Base-by-base conservation (phyloP, 53 echinoderm and acorn worm species). In the Patiria pectinifera region DNA sequence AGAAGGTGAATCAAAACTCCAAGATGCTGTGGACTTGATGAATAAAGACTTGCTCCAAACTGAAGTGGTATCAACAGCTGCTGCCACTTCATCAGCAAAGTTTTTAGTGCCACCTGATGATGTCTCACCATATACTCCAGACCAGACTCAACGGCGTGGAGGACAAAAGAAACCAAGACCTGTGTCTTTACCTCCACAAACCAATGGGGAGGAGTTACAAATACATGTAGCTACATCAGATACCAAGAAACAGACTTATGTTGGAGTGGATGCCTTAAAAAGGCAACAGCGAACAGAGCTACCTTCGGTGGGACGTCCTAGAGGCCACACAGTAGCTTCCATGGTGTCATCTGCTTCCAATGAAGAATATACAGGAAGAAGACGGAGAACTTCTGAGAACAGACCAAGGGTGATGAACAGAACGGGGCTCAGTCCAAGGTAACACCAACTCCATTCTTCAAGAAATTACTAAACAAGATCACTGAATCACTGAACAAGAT, bases 371-470 rank as follows among this genome's bases (percentile, higher is more conserved):
- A 4, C 46, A 24, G 88, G 80, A n/a, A 88, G 95, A 76, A 85
- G 81, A 24, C 47, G 95, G 1, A 78, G 95, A 62, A 35, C 83
- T 7, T 92, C 95, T 9, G 95, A 94, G 60, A 71, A 82, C 26
- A 92, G 87, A 80, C 89, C 91, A 6, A 86, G 92, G 44, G 93
- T 94, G 26, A 86, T 93, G 22, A 88, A 91, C 78, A 94, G 94
- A 82, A 91, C 93, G 26, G 97, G 97, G 45, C 74, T 97, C 5
- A 97, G 91, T 76, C 97, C 97, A 80, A 94, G 97, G 97, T 97
- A 66, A 66, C 3, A 3, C 15, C 12, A 13, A 53, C 5, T 53
- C 35, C 60, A 11, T 12, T 60, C 60, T 60, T 60, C 60, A 60
- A 12, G 8, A 60, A 60, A 60, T 60, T 60, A 35, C 35, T 60